Conservation (phyloP, 2,888 invertebrate species). For the Spilarctia lutea region DNA sequence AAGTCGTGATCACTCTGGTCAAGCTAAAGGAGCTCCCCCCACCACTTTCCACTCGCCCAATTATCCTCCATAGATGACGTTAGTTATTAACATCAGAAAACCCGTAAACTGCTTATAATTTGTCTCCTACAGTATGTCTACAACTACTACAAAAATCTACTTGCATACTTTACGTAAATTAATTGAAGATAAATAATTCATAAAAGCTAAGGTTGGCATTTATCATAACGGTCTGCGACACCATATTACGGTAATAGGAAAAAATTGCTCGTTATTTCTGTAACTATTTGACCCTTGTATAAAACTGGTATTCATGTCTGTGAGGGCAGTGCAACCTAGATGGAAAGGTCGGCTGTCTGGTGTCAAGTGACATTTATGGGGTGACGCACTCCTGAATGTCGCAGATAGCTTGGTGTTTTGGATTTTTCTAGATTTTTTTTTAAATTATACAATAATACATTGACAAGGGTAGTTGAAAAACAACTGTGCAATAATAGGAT, state of each 20-base stretch:
- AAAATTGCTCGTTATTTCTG: slow-evolving; percentile 26
- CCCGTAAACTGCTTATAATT: too few species aligned
- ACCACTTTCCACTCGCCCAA: too few species aligned
- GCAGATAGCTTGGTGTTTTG: slow-evolving; percentile 23
- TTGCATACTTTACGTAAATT: not conserved
- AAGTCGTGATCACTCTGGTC: too few species aligned
- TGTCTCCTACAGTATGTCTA: too few species aligned
- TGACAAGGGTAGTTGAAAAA: too few species aligned
- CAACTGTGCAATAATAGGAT: too few species aligned
- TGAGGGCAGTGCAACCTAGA: slow-evolving; percentile 24
- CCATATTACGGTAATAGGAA: slow-evolving; percentile 24
- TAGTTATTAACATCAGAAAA: too few species aligned
- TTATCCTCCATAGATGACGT: too few species aligned
- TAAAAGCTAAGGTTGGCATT: not conserved
- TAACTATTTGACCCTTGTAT: slow-evolving; percentile 9
- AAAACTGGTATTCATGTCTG: slow-evolving; percentile 6
- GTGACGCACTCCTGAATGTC: slow-evolving; percentile 57
- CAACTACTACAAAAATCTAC: not conserved
- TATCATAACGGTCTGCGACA: slow-evolving; percentile 14
- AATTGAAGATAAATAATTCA: not conserved
- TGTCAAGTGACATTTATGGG: slow-evolving; percentile 64
- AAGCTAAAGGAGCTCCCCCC: too few species aligned
- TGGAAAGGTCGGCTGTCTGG: slow-evolving; percentile 51
- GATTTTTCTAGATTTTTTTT: slow-evolving; percentile 1
- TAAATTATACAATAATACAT: not conserved